Conservation (phyloP, 2,888 invertebrate species). For the Conus canariensis region DNA sequence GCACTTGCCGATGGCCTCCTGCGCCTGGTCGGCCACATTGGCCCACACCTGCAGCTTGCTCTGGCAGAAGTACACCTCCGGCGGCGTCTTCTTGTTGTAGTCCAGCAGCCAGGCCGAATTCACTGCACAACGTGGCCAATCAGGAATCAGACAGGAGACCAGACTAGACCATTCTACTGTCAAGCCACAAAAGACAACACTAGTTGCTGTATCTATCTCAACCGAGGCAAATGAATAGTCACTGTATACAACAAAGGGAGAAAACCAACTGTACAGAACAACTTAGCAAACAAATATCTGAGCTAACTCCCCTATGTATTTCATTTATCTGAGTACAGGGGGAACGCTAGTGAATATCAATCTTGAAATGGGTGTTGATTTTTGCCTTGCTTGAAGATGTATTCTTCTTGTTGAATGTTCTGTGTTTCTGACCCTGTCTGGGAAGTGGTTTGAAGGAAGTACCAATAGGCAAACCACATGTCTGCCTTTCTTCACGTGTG, state of each 20-base stretch:
- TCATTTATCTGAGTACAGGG: no score
- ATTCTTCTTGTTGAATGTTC: no score
- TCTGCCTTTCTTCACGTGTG: no score
- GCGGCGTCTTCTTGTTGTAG: conserved; percentile 64
- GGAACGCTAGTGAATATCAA: no score
- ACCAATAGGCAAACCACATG: no score
- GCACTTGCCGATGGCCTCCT: conserved; percentile 68
- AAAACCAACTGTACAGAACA: no score
- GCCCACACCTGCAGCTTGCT: conserved; percentile 75
- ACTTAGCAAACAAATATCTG: no score
- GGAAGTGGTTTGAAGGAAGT: no score
- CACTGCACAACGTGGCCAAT: conserved; percentile 63
- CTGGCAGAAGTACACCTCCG: conserved; percentile 72
- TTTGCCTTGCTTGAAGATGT: no score
- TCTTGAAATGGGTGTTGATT: no score
- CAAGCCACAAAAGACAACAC: background rate
- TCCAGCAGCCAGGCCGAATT: conserved; percentile 73
- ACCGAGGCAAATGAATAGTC: background rate
- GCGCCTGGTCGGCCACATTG: conserved; percentile 72
- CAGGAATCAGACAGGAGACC: background rate
- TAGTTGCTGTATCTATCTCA: background rate
- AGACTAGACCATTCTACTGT: background rate
- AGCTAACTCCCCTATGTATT: no score
- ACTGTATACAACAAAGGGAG: background rate
- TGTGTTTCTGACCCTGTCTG: no score